A percentile compares a stretch with the other conserved stretches of the same genome.
Conservation (phyloP, 53 echinoderm and acorn worm genomes). For the Antedon mediterranea region DNA sequence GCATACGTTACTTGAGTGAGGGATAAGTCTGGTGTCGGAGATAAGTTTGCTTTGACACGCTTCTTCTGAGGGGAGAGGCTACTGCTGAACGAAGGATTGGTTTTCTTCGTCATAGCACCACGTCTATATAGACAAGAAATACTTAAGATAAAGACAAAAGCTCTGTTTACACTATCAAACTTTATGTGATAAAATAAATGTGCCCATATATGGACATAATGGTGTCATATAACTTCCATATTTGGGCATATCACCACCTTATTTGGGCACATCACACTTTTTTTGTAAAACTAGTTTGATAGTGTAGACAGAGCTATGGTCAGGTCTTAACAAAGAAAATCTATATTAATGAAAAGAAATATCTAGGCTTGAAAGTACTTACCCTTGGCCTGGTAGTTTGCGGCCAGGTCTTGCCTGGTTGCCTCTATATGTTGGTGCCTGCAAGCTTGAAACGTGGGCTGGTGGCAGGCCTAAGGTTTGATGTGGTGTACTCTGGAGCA, state of each 20-base stretch:
- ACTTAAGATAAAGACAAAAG: no score
- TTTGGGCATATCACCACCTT: no score
- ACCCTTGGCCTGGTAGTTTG: neutral
- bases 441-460: neutral
- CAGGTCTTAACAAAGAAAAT: no score
- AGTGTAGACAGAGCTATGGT: no score
- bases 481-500: neutral
- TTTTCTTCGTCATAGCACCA: slow-evolving; percentile 23
- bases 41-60: slow-evolving; percentile 69
- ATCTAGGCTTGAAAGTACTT: neutral
- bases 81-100: slow-evolving; percentile 75
- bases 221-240: no score
- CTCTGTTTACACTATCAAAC: no score
- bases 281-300: no score
- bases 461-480: neutral
- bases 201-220: no score
- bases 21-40: slow-evolving; percentile 22
- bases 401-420: neutral
- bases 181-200: no score
- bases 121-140: no score
- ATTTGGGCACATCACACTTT: no score
- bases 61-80: slow-evolving; percentile 98
- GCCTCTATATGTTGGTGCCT: neutral
- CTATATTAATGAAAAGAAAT: no score
- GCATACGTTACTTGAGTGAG: slow-evolving; percentile 17